Conservation (phyloP, 2,113 vertebrate genomes). For the Thunnus maccoyii region DNA sequence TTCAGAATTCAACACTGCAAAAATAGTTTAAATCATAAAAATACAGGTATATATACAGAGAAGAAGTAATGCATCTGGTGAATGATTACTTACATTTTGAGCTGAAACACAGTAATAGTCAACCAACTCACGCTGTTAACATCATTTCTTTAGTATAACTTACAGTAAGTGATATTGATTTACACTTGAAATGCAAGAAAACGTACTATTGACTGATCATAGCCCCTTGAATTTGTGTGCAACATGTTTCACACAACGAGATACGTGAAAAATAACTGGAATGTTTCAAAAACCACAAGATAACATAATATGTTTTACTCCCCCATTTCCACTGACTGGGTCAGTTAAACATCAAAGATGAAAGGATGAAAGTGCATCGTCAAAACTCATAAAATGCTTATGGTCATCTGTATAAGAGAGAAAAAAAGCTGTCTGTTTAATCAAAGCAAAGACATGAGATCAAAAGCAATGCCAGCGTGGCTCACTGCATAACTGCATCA, state of each 20-base stretch:
- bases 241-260: slow-evolving; percentile 63
- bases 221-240: slow-evolving; percentile 76
- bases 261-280: slow-evolving; percentile 69
- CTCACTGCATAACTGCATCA: slow-evolving; percentile 81
- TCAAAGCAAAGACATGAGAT: slow-evolving; percentile 68
- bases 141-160: slow-evolving; percentile 50
- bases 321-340: slow-evolving; percentile 34
- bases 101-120: slow-evolving; percentile 66
- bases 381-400: slow-evolving; percentile 67
- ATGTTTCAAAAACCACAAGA: slow-evolving; percentile 77
- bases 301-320: slow-evolving; percentile 56
- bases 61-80: slow-evolving; percentile 76
- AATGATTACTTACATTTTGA: slow-evolving; percentile 71
- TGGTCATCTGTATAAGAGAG: slow-evolving; percentile 68
- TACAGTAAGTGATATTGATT: slow-evolving; percentile 67
- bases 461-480: slow-evolving; percentile 75
- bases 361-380: slow-evolving; percentile 78
- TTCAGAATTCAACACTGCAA: slow-evolving; percentile 78
- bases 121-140: slow-evolving; percentile 58
- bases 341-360: slow-evolving; percentile 61
- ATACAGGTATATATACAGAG: slow-evolving; percentile 73
- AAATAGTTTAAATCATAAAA: slow-evolving; percentile 82
- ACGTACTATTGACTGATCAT: slow-evolving; percentile 62
- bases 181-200: slow-evolving; percentile 67
- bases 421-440: slow-evolving; percentile 50